A percentile compares a stretch with the other conserved stretches of the same genome.
Conservation (phyloP, 2,888 invertebrate species). For the Drosophila siamana region DNA sequence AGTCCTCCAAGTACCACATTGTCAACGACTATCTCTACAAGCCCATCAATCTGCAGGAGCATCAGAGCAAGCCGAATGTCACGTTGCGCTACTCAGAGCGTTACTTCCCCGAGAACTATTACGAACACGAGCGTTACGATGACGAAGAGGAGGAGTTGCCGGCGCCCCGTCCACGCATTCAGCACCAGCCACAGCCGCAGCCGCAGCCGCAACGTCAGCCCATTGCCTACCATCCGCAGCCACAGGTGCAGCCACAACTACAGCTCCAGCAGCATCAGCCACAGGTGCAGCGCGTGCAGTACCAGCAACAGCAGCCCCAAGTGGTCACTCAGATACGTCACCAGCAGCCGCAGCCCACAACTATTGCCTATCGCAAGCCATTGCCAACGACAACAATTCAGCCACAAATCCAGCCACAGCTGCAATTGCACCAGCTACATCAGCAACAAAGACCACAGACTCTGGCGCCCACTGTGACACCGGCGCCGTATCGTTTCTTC, state of each 20-base stretch:
- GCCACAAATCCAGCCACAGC: constrained; percentile 77
- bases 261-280: constrained; percentile 73
- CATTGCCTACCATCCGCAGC: constrained; percentile 78
- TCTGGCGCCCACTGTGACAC: constrained; percentile 83
- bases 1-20: constrained; percentile 95
- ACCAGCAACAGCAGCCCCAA: constrained; percentile 63
- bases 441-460: constrained; percentile 78
- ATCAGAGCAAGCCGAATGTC: constrained; percentile 92
- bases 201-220: constrained; percentile 72
- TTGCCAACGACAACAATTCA: constrained; percentile 77
- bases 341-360: constrained; percentile 78
- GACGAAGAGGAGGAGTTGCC: constrained; percentile 82
- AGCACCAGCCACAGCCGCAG: constrained; percentile 71
- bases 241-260: constrained; percentile 71
- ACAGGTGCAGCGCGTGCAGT: constrained; percentile 48
- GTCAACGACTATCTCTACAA: constrained; percentile 97
- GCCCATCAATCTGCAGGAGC: constrained; percentile 93
- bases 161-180: constrained; percentile 80
- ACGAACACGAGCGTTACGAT: constrained; percentile 87
- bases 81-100: constrained; percentile 93
- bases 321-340: constrained; percentile 74
- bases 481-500: constrained; percentile 84
- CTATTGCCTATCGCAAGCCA: constrained; percentile 80
- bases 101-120: constrained; percentile 92
- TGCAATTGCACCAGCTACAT: constrained; percentile 74